Conservation (phyloP, 2,888 invertebrate species). For the Tenthredo mesomela region DNA sequence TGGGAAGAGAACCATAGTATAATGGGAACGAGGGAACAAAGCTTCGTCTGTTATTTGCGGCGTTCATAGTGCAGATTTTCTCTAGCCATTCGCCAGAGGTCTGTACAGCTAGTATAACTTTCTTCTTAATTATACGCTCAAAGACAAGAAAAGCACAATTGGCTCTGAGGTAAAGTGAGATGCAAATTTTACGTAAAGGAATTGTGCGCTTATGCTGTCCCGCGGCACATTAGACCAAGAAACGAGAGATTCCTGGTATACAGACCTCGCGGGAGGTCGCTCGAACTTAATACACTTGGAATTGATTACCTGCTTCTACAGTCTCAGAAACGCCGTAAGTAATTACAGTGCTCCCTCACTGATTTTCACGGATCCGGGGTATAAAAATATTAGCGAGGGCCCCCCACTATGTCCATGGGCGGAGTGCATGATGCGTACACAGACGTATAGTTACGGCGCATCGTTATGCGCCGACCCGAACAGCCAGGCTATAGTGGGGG, state of each 20-base stretch:
- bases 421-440: no score
- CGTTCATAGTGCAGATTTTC: background rate
- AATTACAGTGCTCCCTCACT: no score
- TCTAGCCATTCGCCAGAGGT: background rate
- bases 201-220: slow-evolving; percentile 11
- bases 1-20: background rate
- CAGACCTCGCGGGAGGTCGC: background rate
- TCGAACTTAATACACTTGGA: slow-evolving; percentile 19
- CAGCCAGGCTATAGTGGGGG: no score
- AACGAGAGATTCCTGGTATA: background rate
- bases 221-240: slow-evolving; percentile 11
- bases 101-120: background rate
- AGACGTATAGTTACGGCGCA: no score
- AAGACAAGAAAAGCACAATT: background rate
- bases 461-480: no score
- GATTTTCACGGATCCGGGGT: no score
- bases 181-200: background rate
- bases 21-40: background rate
- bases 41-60: background rate
- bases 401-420: no score
- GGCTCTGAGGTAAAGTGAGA: background rate
- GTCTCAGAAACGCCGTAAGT: background rate
- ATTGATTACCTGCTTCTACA: slow-evolving; percentile 18
- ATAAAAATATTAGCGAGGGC: no score
- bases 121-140: background rate